These are phyloP conservation scores for Macaria liturata DNA, from an alignment of 2,888 invertebrate species.

Conservation along the genomic window DNA sequence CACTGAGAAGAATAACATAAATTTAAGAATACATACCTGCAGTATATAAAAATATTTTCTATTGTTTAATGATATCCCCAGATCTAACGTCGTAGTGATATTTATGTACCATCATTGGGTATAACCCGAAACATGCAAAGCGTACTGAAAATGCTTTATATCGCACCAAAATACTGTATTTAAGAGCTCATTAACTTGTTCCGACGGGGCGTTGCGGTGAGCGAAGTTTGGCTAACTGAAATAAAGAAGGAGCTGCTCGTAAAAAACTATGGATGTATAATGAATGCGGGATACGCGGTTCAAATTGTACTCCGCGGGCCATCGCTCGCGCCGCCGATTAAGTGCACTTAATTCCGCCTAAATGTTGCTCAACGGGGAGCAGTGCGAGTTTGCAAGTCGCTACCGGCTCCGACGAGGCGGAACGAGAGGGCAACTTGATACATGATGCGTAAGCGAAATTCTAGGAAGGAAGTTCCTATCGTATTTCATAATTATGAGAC, in stretches of 20 bases:
- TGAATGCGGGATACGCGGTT: slow-evolving; percentile 54
- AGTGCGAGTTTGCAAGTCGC: slow-evolving; percentile 40
- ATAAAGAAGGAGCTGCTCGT: slow-evolving; percentile 50
- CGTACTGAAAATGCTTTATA: slow-evolving; percentile 15
- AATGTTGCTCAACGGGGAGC: slow-evolving; percentile 68
- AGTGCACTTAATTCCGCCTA: slow-evolving; percentile 76
- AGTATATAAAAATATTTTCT: no score
- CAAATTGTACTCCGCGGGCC: slow-evolving; percentile 61
- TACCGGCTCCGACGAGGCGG: slow-evolving; percentile 39
- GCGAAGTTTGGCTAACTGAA: slow-evolving; percentile 45
- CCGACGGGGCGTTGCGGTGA: slow-evolving; percentile 35
- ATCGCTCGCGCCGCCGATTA: slow-evolving; percentile 72
- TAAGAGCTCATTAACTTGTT: slow-evolving; percentile 23
- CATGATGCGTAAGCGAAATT: slow-evolving; percentile 21
- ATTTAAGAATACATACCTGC: no score
- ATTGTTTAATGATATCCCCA: no score
- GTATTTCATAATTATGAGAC: slow-evolving; percentile 19
- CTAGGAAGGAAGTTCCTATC: slow-evolving; percentile 18
- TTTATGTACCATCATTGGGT: neutral
- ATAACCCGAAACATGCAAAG: slow-evolving; percentile 24
- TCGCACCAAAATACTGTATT: slow-evolving; percentile 17
- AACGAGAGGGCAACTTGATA: slow-evolving; percentile 22
- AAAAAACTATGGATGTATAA: slow-evolving; percentile 55
- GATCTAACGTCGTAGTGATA: no score
- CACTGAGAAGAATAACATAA: no score